Conservation (phyloP, 1,140 invertebrate species). For the Ruditapes philippinarum region DNA sequence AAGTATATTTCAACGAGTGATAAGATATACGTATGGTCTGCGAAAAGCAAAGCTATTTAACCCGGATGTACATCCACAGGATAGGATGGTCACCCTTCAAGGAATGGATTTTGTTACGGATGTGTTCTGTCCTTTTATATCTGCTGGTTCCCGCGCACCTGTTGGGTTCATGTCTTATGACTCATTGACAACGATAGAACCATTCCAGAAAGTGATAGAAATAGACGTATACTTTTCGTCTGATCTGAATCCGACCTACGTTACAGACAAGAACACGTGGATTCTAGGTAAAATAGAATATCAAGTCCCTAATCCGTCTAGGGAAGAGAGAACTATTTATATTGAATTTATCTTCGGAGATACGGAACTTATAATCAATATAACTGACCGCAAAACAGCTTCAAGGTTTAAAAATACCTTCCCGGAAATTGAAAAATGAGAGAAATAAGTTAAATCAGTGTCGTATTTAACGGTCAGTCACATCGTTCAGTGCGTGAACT, state of each 20-base stretch:
- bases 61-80: constrained; percentile 87
- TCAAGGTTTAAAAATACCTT: constrained; percentile 60
- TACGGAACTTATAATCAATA: constrained; percentile 87
- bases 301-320: constrained; percentile 85
- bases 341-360: constrained; percentile 89
- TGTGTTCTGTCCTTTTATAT: constrained; percentile 87
- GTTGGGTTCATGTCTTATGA: constrained; percentile 65
- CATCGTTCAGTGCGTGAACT: no score
- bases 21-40: constrained; percentile 89
- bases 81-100: constrained; percentile 87
- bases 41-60: constrained; percentile 70
- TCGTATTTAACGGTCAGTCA: no score
- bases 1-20: constrained; percentile 87
- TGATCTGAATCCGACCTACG: constrained; percentile 87
- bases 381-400: constrained; percentile 62
- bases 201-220: constrained; percentile 63
- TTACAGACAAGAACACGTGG: constrained; percentile 88
- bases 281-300: constrained; percentile 88
- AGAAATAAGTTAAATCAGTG: no score
- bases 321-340: constrained; percentile 86
- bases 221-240: constrained; percentile 88
- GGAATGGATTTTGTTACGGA: constrained; percentile 88
- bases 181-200: constrained; percentile 59
- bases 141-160: constrained; percentile 59
- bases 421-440: constrained; percentile 60